Evolutionary conservation across 2,888 invertebrate genomes (phyloP).

Genomic region (Hylaea fasciaria): DNA sequence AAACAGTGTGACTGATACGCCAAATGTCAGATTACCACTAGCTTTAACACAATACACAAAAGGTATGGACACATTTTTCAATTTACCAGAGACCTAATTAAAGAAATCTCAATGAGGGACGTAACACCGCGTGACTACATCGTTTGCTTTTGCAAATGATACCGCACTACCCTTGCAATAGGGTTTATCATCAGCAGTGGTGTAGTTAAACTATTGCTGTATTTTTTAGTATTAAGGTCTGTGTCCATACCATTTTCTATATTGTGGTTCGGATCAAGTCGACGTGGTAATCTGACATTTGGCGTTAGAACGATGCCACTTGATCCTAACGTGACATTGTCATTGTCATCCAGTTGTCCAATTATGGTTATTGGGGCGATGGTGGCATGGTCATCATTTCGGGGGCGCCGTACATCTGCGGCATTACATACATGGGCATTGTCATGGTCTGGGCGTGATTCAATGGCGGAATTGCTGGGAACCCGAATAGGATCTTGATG

Average conservation of each 20-base stretch:
- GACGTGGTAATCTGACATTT: conserved; percentile 80
- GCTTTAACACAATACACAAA: conserved; percentile 31
- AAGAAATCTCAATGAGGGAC: too few species aligned
- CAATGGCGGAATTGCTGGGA: conserved; percentile 72
- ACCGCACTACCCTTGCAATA: neutral
- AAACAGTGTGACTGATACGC: conserved; percentile 72
- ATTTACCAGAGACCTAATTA: too few species aligned
- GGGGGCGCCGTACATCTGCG: conserved; percentile 62
- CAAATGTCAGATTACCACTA: conserved; percentile 83
- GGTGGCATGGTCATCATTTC: conserved; percentile 61
- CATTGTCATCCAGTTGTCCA: conserved; percentile 67
- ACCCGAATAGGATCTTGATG: conserved; percentile 80
- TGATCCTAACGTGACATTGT: conserved; percentile 62
- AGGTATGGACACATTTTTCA: conserved; percentile 32
- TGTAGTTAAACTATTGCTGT: neutral
- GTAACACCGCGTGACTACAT: too few species aligned
- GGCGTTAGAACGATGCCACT: conserved; percentile 71
- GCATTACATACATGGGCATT: conserved; percentile 80
- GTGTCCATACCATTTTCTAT: conserved; percentile 38
- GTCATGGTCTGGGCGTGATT: conserved; percentile 70
- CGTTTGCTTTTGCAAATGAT: neutral
- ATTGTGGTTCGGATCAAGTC: conserved; percentile 68
- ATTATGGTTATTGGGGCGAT: conserved; percentile 66
- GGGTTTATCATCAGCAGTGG: neutral
- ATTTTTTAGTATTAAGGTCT: neutral